Evolutionary conservation across 2,113 vertebrate species (phyloP).

Genomic region (Zonotrichia leucophrys): DNA sequence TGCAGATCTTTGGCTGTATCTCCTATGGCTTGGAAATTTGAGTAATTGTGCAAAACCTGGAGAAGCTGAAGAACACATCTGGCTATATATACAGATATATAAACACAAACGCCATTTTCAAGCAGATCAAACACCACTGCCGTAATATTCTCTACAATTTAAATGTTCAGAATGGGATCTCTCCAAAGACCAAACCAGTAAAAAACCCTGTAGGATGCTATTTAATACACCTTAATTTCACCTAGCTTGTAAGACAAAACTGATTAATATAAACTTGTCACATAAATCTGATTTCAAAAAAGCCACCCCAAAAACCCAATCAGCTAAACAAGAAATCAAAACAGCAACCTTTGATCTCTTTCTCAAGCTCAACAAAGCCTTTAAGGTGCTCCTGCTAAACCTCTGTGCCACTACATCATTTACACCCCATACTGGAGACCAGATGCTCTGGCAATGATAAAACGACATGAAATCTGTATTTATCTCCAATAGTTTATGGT

Average conservation of each 20-base stretch:
- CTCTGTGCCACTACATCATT: not conserved
- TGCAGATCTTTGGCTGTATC: not conserved
- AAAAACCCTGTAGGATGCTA: accelerated
- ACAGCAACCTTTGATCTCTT: not conserved
- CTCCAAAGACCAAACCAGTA: not conserved
- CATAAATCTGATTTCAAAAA: not conserved
- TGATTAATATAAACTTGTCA: not conserved
- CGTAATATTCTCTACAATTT: not conserved
- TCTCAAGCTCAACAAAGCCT: accelerated
- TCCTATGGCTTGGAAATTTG: not conserved
- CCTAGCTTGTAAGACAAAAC: not conserved
- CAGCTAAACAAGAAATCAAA: not conserved
- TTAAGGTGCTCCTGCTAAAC: not conserved
- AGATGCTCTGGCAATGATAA: not conserved
- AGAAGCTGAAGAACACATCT: not conserved
- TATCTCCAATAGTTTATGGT: not conserved
- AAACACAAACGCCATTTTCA: not conserved
- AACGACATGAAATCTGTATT: not conserved
- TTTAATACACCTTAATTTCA: not conserved
- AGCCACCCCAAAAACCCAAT: not conserved
- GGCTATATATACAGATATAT: accelerated
- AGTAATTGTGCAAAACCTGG: not conserved
- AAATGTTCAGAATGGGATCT: not conserved
- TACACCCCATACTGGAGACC: not conserved
- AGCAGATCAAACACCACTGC: not conserved